Conservation (phyloP, 2,797 vertebrate genomes). For the Dendrocincla tyrannina region DNA sequence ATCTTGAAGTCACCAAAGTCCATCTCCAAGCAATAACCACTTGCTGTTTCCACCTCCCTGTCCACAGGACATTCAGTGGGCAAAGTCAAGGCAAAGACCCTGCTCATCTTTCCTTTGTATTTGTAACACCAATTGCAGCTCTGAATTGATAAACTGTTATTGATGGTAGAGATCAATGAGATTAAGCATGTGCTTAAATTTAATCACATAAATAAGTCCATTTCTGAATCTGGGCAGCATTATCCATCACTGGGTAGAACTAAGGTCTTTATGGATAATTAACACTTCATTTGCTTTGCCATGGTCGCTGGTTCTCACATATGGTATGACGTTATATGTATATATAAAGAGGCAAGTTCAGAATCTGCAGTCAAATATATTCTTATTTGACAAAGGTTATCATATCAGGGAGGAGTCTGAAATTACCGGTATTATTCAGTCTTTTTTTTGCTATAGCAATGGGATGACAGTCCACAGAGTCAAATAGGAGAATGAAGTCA, state of each 20-base stretch:
- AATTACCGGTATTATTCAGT: background rate
- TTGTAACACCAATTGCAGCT: slow-evolving; percentile 3
- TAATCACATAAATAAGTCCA: slow-evolving; percentile 53
- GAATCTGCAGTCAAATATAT: background rate
- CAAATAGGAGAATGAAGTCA: background rate
- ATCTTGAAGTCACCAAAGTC: background rate
- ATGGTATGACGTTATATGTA: background rate
- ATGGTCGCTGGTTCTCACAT: background rate
- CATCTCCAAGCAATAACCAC: background rate
- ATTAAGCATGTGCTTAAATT: slow-evolving; percentile 62
- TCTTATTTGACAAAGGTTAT: background rate
- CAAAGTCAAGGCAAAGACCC: slow-evolving; percentile 1
- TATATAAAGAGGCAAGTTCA: background rate
- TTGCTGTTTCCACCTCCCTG: background rate
- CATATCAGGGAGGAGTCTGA: background rate
- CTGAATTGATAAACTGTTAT: slow-evolving; percentile 41
- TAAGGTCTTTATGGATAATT: slow-evolving; percentile 31
- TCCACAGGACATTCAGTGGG: background rate
- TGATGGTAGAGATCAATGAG: slow-evolving; percentile 47
- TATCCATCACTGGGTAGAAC: slow-evolving; percentile 7
- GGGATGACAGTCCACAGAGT: background rate
- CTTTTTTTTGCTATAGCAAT: background rate
- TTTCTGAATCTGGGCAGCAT: slow-evolving; percentile 20
- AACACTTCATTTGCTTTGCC: slow-evolving; percentile 40
- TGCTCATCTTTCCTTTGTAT: background rate